A percentile compares a stretch with the other conserved stretches of the same genome.
phyloP scores from a whole-genome alignment of 1,140 invertebrate species.

The Zaprionus vittiger region DNA sequence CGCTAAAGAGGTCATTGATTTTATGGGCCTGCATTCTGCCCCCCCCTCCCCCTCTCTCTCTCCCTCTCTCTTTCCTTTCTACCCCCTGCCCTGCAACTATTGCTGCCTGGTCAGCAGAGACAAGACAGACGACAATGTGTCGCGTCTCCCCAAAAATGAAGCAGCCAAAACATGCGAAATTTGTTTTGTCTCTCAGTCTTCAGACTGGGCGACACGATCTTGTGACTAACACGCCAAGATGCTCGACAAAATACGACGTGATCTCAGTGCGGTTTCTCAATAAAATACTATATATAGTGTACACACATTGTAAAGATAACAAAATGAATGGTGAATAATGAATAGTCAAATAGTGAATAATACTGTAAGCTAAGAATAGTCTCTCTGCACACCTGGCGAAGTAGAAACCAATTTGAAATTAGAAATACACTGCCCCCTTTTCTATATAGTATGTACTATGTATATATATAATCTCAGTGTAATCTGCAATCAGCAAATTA shows the following conservation, averaged over 20 bases:
- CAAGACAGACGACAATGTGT: slow-evolving; percentile 11
- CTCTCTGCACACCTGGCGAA: not conserved
- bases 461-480: not conserved
- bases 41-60: not conserved
- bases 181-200: slow-evolving; percentile 34
- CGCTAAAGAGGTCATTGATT: slow-evolving; percentile 75
- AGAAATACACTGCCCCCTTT: not conserved
- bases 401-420: not conserved
- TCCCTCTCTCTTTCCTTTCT: not conserved
- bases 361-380: not conserved
- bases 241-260: not conserved
- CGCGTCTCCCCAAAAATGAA: slow-evolving; percentile 12
- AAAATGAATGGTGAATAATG: slow-evolving; percentile 1
- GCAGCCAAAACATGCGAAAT: slow-evolving; percentile 37
- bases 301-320: not conserved
- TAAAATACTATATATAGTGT: not conserved
- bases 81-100: too few species aligned
- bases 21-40: slow-evolving; percentile 28
- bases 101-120: slow-evolving; percentile 21
- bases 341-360: not conserved
- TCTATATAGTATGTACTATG: not conserved
- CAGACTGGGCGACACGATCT: slow-evolving; percentile 10
- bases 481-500: not conserved
- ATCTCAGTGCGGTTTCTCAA: not conserved
- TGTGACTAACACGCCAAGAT: slow-evolving; percentile 25